These are phyloP conservation scores for Cynaeus angustus DNA, from an alignment of 2,888 invertebrate species.

Conservation along the genomic window DNA sequence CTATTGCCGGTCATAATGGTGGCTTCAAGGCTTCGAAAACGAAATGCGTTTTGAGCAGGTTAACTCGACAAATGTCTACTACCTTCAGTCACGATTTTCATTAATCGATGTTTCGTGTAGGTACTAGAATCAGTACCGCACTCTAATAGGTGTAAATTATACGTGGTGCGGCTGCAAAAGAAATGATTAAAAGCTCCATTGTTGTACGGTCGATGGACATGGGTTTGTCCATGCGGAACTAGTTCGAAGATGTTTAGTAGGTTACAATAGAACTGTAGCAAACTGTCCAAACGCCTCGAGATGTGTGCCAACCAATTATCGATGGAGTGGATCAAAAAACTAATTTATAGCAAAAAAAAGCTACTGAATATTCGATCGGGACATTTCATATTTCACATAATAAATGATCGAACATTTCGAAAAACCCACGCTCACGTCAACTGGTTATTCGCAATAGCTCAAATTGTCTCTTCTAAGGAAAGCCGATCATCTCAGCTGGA, in stretches of 20 bases:
- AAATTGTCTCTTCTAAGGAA: slow-evolving; percentile 8
- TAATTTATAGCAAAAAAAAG: too few species aligned
- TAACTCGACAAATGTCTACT: slow-evolving; percentile 17
- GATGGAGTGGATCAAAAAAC: too few species aligned
- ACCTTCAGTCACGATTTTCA: slow-evolving; percentile 37
- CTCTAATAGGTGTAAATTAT: slow-evolving; percentile 31
- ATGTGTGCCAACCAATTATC: slow-evolving; percentile 55
- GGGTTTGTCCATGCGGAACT: slow-evolving; percentile 46
- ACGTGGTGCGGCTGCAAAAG: background rate
- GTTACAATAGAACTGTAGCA: slow-evolving; percentile 55
- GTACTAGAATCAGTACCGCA: slow-evolving; percentile 17
- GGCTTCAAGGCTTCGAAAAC: slow-evolving; percentile 16
- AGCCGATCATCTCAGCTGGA: slow-evolving; percentile 27
- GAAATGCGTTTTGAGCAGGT: slow-evolving; percentile 12
- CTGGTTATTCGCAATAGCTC: slow-evolving; percentile 13
- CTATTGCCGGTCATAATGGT: slow-evolving; percentile 20
- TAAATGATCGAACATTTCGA: background rate
- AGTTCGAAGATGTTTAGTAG: slow-evolving; percentile 52
- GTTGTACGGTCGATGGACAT: slow-evolving; percentile 13
- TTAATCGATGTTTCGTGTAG: slow-evolving; percentile 24
- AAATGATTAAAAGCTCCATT: slow-evolving; percentile 43
- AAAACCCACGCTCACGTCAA: slow-evolving; percentile 14
- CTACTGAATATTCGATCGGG: slow-evolving; percentile 7
- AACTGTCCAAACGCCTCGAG: slow-evolving; percentile 52
- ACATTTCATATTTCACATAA: slow-evolving; percentile 16